Evolutionary conservation across 2,113 vertebrate genomes (phyloP).

Genomic region (Rhynchomys soricoides): DNA sequence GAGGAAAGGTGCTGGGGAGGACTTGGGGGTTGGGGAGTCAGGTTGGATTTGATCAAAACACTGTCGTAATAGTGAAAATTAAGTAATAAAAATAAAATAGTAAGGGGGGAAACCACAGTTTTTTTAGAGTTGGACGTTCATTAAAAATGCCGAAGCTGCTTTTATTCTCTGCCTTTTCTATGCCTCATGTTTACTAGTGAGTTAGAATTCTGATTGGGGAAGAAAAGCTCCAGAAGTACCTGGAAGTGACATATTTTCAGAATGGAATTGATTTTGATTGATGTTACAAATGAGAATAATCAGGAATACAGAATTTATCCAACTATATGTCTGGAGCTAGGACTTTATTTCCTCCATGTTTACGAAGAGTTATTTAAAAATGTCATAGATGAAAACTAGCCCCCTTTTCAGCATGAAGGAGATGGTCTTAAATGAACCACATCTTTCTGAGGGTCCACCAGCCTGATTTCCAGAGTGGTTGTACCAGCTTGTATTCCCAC

Average conservation of each 20-base stretch:
- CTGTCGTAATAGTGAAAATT: too few relatives aligned
- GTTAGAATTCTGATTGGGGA: not conserved
- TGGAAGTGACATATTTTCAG: not conserved
- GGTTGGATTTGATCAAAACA: not conserved
- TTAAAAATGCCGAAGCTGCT: conserved; percentile 44
- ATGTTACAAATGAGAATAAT: not conserved
- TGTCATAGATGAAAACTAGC: not conserved
- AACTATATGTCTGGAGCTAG: not conserved
- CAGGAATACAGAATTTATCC: not conserved
- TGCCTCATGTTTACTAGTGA: not conserved
- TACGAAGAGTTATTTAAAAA: conserved; percentile 50
- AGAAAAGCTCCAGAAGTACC: not conserved
- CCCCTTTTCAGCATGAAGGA: not conserved
- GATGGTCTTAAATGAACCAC: not conserved
- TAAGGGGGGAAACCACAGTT: conserved; percentile 33
- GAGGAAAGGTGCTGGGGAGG: not conserved
- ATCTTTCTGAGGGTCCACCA: too few relatives aligned
- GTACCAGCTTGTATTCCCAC: too few relatives aligned
- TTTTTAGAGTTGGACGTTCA: conserved; percentile 22
- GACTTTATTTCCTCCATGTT: not conserved
- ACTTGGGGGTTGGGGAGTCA: too few relatives aligned
- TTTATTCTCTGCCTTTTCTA: conserved; percentile 1
- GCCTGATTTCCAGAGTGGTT: too few relatives aligned
- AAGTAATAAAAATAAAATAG: not conserved
- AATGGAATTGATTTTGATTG: not conserved